Conservation (phyloP, 2,113 vertebrate genomes). For the Chloropsis hardwickii region DNA sequence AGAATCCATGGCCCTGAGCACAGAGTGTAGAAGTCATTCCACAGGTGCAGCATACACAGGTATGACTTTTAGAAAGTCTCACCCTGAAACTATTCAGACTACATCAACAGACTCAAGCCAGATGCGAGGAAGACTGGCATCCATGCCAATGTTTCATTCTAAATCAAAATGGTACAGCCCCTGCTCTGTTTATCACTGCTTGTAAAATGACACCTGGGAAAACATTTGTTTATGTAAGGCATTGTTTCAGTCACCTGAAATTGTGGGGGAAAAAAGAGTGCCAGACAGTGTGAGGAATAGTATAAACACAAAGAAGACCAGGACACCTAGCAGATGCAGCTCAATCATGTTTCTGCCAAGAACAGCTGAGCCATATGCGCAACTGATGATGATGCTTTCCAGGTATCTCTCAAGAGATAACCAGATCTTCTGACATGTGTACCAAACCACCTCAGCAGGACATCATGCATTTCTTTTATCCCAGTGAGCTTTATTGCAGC, state of each 20-base stretch:
- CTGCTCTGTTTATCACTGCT: background rate
- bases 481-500: background rate
- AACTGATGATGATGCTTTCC: background rate
- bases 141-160: background rate
- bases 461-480: background rate
- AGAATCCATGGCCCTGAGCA: background rate
- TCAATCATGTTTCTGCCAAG: background rate
- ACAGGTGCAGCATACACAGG: background rate
- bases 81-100: background rate
- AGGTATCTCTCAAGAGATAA: background rate
- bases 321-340: background rate
- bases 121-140: rapidly evolving
- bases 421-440: rapidly evolving
- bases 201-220: background rate
- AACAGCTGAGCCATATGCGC: background rate
- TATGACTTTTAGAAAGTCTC: background rate
- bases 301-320: background rate
- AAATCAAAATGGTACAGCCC: background rate
- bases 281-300: background rate
- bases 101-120: background rate
- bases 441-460: background rate
- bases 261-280: background rate
- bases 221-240: background rate
- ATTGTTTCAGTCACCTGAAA: background rate
- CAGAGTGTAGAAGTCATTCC: background rate